Conservation (phyloP, 2,888 invertebrate genomes). For the Tachina grossa region DNA sequence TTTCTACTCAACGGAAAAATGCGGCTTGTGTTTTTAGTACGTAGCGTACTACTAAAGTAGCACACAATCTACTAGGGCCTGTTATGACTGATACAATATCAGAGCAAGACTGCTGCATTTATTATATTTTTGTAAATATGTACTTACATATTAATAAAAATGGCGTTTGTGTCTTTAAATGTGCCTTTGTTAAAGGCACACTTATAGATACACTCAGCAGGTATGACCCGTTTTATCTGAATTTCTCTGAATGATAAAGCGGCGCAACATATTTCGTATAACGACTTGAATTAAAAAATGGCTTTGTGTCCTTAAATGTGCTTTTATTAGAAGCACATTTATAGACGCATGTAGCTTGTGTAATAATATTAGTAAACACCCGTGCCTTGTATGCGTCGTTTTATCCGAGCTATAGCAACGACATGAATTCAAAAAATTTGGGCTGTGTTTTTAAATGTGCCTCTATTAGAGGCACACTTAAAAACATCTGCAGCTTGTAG, state of each 20-base stretch:
- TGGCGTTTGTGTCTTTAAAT: not conserved
- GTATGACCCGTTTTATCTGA: not conserved
- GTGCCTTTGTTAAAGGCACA: constrained; percentile 20
- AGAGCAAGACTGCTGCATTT: not conserved
- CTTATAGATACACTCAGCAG: not conserved
- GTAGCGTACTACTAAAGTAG: too few relatives aligned
- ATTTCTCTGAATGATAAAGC: not conserved
- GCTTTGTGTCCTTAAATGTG: not conserved
- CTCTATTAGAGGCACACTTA: constrained; percentile 20
- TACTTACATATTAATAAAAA: not conserved
- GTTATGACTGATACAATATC: not conserved
- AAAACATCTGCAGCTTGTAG: not conserved
- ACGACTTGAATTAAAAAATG: too few relatives aligned
- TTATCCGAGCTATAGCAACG: too few relatives aligned
- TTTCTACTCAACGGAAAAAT: too few relatives aligned
- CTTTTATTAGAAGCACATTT: not conserved
- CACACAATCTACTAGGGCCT: too few relatives aligned
- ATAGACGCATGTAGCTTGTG: not conserved
- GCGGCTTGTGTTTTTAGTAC: too few relatives aligned
- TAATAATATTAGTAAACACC: too few relatives aligned
- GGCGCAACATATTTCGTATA: too few relatives aligned
- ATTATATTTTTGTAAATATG: too few relatives aligned
- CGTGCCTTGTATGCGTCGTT: too few relatives aligned
- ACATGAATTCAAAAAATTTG: too few relatives aligned
- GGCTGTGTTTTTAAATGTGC: constrained; percentile 15